These are phyloP conservation scores for Latrodectus geometricus DNA, from an alignment of 1,140 invertebrate genomes.

Conservation along the genomic window DNA sequence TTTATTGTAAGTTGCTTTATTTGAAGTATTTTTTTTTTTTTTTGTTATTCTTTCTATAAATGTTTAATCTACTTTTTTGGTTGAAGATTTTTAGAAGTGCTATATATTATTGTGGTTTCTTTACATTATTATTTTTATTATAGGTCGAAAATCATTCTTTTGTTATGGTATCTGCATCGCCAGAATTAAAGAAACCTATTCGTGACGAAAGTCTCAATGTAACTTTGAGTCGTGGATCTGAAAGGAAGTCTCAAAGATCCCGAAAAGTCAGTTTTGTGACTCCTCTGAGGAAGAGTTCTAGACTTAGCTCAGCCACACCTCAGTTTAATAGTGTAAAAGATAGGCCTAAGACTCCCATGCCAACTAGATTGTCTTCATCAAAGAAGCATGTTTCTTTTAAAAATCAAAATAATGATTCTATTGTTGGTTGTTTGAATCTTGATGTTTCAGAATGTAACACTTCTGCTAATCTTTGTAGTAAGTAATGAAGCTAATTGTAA, in stretches of 20 bases:
- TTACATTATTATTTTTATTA: too few relatives aligned
- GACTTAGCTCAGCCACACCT: constrained; percentile 15
- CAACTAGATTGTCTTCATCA: constrained; percentile 26
- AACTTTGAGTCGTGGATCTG: constrained; percentile 32
- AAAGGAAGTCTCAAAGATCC: not conserved
- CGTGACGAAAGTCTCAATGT: not conserved
- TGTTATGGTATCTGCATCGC: constrained; percentile 23
- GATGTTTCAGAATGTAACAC: not conserved
- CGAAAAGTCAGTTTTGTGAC: constrained; percentile 49
- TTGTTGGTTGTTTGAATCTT: not conserved
- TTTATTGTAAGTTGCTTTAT: too few relatives aligned
- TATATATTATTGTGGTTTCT: too few relatives aligned
- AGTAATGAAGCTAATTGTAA: too few relatives aligned
- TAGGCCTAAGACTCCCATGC: constrained; percentile 47
- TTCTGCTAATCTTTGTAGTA: too few relatives aligned
- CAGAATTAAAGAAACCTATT: not conserved
- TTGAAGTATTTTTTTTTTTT: too few relatives aligned
- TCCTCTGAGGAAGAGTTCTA: constrained; percentile 7
- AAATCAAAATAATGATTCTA: not conserved
- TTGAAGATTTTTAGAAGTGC: too few relatives aligned
- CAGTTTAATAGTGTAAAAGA: constrained; percentile 27
- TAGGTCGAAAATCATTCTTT: not conserved
- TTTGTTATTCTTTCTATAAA: too few relatives aligned
- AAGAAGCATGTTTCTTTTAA: not conserved
- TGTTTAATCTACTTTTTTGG: too few relatives aligned